Evolutionary conservation across 2,888 invertebrate species (phyloP).

Genomic region (Ellobium chinense): DNA sequence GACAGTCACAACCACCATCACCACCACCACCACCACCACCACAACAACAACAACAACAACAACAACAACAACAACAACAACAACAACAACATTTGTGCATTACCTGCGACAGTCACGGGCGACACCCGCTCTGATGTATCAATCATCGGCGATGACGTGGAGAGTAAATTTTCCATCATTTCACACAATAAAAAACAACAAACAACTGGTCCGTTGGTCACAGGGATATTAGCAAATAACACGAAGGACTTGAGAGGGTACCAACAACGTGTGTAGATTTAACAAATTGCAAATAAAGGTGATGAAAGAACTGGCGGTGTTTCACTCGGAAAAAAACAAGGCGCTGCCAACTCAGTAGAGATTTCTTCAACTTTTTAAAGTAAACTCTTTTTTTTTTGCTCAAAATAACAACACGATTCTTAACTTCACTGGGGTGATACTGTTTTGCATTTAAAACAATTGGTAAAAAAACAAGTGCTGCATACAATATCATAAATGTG

Average conservation of each 20-base stretch:
- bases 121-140: constrained; percentile 30
- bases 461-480: not conserved
- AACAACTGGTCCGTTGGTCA: no score
- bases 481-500: not conserved
- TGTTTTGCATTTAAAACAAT: not conserved
- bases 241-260: no score
- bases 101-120: constrained; percentile 35
- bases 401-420: not conserved
- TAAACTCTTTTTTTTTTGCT: no score
- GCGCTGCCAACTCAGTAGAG: not conserved
- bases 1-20: no score
- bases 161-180: constrained; percentile 41
- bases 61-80: not conserved
- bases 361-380: not conserved
- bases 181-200: no score
- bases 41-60: no score
- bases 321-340: not conserved
- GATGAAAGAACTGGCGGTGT: no score
- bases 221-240: no score
- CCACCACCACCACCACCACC: no score
- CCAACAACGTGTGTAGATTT: no score
- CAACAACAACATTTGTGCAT: not conserved
- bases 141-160: constrained; percentile 40
- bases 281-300: no score
- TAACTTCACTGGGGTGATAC: not conserved